Percentiles rank a stretch among this genome's conserved stretches.
phyloP scores from a whole-genome alignment of 2,888 invertebrate species.

The Athrips mouffetella region DNA sequence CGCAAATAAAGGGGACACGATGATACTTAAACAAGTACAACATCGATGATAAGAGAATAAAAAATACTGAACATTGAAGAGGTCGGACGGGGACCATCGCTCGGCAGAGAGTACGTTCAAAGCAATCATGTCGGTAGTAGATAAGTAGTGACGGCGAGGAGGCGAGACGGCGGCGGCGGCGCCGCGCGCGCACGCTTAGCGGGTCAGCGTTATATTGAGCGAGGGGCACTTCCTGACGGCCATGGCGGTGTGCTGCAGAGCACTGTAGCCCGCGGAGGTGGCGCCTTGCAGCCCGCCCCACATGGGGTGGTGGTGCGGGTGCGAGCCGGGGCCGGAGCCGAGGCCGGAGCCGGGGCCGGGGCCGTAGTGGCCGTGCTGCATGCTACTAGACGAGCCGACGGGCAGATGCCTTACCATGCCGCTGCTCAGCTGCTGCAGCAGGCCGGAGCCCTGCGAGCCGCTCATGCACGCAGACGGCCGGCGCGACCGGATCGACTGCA shows the following conservation, averaged over 20 bases:
- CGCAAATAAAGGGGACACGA: constrained; percentile 49
- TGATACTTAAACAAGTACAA: constrained; percentile 40
- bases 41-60: constrained; percentile 46
- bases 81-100: constrained; percentile 46
- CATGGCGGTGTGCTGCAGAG: constrained; percentile 71
- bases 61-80: constrained; percentile 52
- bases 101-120: constrained; percentile 23
- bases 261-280: constrained; percentile 75
- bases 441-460: constrained; percentile 84
- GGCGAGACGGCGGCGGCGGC: constrained; percentile 16
- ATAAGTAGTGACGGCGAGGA: constrained; percentile 19
- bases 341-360: background rate
- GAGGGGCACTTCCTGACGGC: constrained; percentile 87
- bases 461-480: constrained; percentile 83
- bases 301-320: constrained; percentile 50
- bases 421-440: constrained; percentile 93
- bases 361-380: constrained; percentile 47
- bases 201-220: constrained; percentile 84
- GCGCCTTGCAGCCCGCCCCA: constrained; percentile 73
- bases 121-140: constrained; percentile 19
- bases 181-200: constrained; percentile 44
- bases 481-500: constrained; percentile 82
- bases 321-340: background rate
- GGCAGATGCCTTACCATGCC: constrained; percentile 95
- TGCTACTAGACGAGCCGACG: constrained; percentile 79